These are phyloP conservation scores for Poicephalus gulielmi DNA, from an alignment of 2,113 vertebrate genomes.

Conservation along the genomic window DNA sequence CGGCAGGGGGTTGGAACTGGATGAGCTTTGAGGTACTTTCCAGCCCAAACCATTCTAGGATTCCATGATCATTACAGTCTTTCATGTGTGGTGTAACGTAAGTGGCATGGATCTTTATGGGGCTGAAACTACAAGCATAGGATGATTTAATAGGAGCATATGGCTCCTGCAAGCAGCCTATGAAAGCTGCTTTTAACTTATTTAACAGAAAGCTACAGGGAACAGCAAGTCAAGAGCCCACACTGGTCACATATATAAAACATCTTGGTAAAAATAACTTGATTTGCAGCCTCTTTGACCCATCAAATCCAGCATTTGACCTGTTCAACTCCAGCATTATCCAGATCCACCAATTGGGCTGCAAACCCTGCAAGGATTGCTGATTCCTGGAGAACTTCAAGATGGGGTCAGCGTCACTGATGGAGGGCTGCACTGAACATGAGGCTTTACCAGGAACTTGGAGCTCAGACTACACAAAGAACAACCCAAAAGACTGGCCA, in stretches of 20 bases:
- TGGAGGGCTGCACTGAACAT: not conserved
- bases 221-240: not conserved
- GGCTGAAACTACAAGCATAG: not conserved
- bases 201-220: not conserved
- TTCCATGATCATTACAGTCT: not conserved
- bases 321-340: not conserved
- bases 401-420: not conserved
- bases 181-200: not conserved
- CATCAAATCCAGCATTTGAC: not conserved
- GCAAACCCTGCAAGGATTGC: not conserved
- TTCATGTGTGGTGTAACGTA: accelerated
- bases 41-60: not conserved
- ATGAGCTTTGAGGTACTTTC: not conserved
- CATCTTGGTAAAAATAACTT: not conserved
- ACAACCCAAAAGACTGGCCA: not conserved
- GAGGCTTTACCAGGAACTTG: not conserved
- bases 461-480: not conserved
- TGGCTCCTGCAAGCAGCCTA: not conserved
- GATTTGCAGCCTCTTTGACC: not conserved
- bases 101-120: not conserved
- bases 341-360: accelerated
- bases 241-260: not conserved
- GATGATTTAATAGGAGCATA: not conserved
- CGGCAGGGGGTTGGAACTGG: not conserved
- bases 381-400: not conserved